Evolutionary conservation across 2,888 invertebrate genomes (phyloP).

Genomic region (Plemyria rubiginata): DNA sequence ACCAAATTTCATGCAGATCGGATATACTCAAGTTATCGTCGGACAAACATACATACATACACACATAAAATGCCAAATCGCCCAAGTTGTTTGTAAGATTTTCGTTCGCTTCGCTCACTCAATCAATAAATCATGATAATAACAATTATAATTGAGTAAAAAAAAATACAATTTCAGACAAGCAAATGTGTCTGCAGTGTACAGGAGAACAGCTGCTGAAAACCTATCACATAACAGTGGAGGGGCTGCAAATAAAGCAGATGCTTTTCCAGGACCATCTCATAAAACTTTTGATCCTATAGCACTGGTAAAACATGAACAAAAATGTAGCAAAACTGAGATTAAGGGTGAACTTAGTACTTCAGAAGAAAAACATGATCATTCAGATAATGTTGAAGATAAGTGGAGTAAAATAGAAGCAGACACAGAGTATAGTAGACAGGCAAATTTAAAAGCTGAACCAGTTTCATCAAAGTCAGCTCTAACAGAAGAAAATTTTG

Average conservation of each 20-base stretch:
- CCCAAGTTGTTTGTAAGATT: too few species aligned
- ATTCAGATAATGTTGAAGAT: slow-evolving; percentile 25
- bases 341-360: slow-evolving; percentile 10
- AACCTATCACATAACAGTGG: slow-evolving; percentile 14
- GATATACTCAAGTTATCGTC: too few species aligned
- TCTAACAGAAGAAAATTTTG: slow-evolving; percentile 60
- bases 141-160: neutral
- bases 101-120: too few species aligned
- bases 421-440: slow-evolving; percentile 19
- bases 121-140: too few species aligned
- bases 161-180: slow-evolving; percentile 76
- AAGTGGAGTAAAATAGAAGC: slow-evolving; percentile 31
- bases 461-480: slow-evolving; percentile 41
- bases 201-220: slow-evolving; percentile 58
- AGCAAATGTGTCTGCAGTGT: slow-evolving; percentile 88
- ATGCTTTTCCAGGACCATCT: slow-evolving; percentile 47
- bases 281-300: slow-evolving; percentile 54
- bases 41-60: too few species aligned
- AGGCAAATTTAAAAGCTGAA: slow-evolving; percentile 31
- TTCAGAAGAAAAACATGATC: slow-evolving; percentile 32
- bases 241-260: slow-evolving; percentile 19
- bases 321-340: slow-evolving; percentile 23
- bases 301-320: slow-evolving; percentile 49
- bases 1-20: too few species aligned
- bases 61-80: too few species aligned